Percentiles rank a stretch among this genome's conserved stretches.
Evolutionary conservation across 1,140 invertebrate species (phyloP).

Genomic region (Pygmarrhopalites habei): DNA sequence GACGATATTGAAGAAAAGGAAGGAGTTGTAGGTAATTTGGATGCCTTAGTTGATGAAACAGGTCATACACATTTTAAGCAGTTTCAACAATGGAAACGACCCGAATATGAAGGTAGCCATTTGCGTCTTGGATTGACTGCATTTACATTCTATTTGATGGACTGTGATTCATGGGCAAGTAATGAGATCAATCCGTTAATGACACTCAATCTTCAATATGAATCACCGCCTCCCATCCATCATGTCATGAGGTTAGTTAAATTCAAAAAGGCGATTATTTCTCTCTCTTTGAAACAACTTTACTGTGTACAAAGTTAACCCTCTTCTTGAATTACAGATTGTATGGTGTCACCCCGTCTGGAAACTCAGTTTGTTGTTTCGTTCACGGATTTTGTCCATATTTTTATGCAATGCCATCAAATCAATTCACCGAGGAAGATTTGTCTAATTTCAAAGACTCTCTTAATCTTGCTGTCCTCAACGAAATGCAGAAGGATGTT

Average conservation of each 20-base stretch:
- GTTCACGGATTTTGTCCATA: constrained; percentile 30
- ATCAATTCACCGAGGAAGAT: constrained; percentile 5
- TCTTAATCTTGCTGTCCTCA: constrained; percentile 5
- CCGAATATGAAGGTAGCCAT: neutral
- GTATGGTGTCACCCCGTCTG: neutral
- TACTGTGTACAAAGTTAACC: neutral
- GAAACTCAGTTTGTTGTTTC: constrained; percentile 19
- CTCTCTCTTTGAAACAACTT: neutral
- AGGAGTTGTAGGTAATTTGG: neutral
- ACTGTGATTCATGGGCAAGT: constrained; percentile 7
- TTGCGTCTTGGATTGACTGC: neutral
- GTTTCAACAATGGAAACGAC: neutral
- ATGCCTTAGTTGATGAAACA: neutral
- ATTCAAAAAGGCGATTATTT: neutral
- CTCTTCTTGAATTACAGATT: constrained; percentile 1
- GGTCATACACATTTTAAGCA: neutral
- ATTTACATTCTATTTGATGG: constrained; percentile 14
- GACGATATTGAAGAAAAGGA: neutral
- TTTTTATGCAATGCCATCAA: constrained; percentile 29
- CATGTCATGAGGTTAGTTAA: neutral
- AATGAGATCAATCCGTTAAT: neutral
- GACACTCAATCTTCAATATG: neutral
- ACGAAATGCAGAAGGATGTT: constrained; percentile 7
- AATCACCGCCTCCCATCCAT: neutral
- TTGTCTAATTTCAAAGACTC: constrained; percentile 1